These are phyloP conservation scores for Vombatus ursinus DNA, from an alignment of 2,113 vertebrate species.

Conservation along the genomic window DNA sequence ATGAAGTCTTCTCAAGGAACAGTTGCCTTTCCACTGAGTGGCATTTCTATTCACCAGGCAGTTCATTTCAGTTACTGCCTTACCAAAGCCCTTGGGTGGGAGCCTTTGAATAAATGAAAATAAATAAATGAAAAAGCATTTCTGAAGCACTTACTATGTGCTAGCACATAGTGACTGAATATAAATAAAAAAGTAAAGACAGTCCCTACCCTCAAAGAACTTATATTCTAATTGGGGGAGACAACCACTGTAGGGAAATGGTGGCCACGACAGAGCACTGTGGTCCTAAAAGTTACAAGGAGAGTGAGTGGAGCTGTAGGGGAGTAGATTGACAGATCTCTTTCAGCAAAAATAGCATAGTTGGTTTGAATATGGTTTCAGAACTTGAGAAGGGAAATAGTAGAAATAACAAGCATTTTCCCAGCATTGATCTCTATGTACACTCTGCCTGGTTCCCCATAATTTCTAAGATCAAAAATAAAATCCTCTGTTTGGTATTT, in stretches of 20 bases:
- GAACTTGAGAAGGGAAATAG: neutral
- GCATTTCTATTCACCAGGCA: neutral
- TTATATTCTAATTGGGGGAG: neutral
- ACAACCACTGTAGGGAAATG: neutral
- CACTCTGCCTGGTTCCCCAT: neutral
- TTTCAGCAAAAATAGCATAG: neutral
- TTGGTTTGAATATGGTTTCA: neutral
- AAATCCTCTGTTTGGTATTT: neutral
- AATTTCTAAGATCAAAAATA: neutral
- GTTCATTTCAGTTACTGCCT: neutral
- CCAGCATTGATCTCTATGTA: neutral
- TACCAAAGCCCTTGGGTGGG: neutral
- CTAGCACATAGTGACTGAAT: neutral
- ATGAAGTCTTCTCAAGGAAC: neutral
- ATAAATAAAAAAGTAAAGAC: neutral
- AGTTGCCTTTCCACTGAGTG: neutral
- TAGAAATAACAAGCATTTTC: neutral
- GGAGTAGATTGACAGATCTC: neutral
- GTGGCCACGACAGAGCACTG: neutral
- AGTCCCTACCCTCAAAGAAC: neutral
- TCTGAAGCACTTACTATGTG: neutral
- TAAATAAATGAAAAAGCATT: neutral
- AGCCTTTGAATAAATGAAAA: neutral
- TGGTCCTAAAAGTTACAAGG: neutral
- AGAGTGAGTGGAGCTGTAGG: neutral